A percentile compares a stretch with the other conserved stretches of the same genome.
These are phyloP conservation scores for Scartelaos histophorus DNA, from an alignment of 2,113 vertebrate genomes.

Conservation along the genomic window DNA sequence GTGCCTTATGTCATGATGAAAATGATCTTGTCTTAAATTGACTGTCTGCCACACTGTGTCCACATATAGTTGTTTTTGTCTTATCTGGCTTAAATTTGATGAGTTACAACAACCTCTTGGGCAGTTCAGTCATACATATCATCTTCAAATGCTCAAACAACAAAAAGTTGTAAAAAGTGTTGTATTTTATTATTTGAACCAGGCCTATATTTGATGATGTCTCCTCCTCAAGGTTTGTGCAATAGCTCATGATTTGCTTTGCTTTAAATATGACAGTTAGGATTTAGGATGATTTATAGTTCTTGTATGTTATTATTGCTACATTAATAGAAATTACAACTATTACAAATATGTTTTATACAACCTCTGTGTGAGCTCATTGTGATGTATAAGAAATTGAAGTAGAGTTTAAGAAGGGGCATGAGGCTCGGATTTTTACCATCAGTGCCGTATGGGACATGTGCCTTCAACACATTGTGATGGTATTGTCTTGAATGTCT, in stretches of 20 bases:
- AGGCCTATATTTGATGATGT: not conserved
- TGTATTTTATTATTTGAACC: not conserved
- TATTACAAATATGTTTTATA: not conserved
- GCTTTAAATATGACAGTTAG: not conserved
- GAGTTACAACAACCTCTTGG: not conserved
- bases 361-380: not conserved
- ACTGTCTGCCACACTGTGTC: no score
- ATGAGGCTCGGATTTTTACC: no score
- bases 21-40: no score
- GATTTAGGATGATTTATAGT: not conserved
- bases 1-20: not conserved
- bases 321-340: not conserved
- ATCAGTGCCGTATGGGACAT: no score
- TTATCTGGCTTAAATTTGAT: not conserved
- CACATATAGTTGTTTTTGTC: not conserved
- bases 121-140: not conserved
- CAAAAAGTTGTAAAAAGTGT: not conserved
- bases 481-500: no score
- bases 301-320: not conserved
- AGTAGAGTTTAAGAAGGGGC: no score
- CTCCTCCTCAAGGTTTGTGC: not conserved
- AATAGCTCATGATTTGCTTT: not conserved
- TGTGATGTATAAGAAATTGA: no score
- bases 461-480: no score
- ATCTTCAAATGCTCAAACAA: not conserved